A percentile compares a stretch with the other conserved stretches of the same genome.
Evolutionary conservation across 2,888 invertebrate species (phyloP).

Genomic region (Cosmopolites sordidus): DNA sequence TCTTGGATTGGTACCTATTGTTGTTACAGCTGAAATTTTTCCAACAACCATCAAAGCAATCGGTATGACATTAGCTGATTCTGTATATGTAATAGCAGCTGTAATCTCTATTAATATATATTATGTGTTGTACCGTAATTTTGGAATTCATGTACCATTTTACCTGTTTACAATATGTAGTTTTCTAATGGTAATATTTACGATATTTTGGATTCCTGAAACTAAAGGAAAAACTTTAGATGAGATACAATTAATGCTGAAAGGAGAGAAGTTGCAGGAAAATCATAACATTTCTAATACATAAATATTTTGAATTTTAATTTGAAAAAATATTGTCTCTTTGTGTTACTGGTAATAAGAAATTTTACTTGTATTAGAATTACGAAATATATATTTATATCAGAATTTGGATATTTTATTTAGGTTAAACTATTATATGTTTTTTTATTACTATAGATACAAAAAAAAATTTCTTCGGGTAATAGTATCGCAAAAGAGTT

Average conservation of each 20-base stretch:
- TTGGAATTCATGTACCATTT: constrained; percentile 43
- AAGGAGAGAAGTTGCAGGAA: constrained; percentile 23
- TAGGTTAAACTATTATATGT: no score
- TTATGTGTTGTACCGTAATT: constrained; percentile 33
- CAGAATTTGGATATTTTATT: no score
- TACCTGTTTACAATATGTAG: constrained; percentile 36
- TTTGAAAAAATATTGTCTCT: no score
- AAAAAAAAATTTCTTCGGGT: no score
- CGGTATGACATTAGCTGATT: constrained; percentile 45
- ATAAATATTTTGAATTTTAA: no score
- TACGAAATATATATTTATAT: no score
- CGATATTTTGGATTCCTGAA: constrained; percentile 32
- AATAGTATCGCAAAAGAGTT: no score
- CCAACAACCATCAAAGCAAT: constrained; percentile 46
- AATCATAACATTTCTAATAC: no score
- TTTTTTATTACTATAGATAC: no score
- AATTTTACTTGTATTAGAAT: no score
- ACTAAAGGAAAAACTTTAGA: constrained; percentile 40
- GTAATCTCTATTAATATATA: constrained; percentile 41
- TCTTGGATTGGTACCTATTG: constrained; percentile 45
- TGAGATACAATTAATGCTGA: constrained; percentile 38
- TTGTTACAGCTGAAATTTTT: constrained; percentile 46
- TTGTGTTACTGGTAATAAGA: no score
- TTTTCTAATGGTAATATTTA: constrained; percentile 25
- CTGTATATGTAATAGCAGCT: constrained; percentile 42